Percentiles rank a stretch among this genome's conserved stretches.
Conservation (phyloP, 2,113 vertebrate species). For the Anolis sagrei region DNA sequence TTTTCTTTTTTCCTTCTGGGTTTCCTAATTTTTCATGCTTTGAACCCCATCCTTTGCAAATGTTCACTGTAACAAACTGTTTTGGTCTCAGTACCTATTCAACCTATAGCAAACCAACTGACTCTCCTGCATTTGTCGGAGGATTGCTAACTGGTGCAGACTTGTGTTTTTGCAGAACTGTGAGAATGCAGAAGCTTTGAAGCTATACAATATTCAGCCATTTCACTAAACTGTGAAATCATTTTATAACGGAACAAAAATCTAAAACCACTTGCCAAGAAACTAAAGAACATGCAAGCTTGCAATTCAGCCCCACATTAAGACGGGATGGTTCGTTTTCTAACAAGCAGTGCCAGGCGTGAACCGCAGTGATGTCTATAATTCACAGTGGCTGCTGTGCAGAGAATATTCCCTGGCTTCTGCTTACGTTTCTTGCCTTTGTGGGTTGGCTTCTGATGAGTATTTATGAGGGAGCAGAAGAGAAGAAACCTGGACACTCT, state of each 20-base stretch:
- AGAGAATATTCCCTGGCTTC: not conserved
- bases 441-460: not conserved
- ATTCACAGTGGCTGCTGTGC: not conserved
- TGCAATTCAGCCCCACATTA: not conserved
- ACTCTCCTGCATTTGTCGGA: not conserved
- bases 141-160: not conserved
- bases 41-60: no score
- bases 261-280: not conserved
- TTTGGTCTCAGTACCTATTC: no score
- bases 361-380: not conserved
- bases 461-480: not conserved
- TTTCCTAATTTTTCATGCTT: no score
- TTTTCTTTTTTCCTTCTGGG: no score
- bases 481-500: not conserved
- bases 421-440: not conserved
- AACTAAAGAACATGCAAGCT: slow-evolving; percentile 17
- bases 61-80: no score
- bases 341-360: not conserved
- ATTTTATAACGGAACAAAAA: not conserved
- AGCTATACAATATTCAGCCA: not conserved
- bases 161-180: not conserved
- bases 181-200: not conserved
- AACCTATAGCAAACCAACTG: not conserved
- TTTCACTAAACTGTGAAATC: slow-evolving; percentile 19
- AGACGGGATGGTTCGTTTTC: not conserved